These are phyloP conservation scores for Onychorhynchus coronatus DNA, from an alignment of 2,113 vertebrate species.

Conservation along the genomic window DNA sequence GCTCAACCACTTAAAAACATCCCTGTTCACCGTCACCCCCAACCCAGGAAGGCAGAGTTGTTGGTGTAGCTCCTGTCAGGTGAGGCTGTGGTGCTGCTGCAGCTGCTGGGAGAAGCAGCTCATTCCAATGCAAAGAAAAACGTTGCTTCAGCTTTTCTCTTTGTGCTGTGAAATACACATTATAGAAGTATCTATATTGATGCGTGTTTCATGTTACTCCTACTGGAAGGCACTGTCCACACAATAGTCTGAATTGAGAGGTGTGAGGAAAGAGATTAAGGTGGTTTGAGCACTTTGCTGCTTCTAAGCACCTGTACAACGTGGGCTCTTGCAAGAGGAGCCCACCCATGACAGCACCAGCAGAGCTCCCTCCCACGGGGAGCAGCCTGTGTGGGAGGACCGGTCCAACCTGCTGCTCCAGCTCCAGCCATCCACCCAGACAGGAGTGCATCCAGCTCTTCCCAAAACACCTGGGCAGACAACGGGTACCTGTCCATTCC, in stretches of 20 bases:
- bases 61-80: neutral
- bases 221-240: neutral
- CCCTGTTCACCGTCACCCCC: neutral
- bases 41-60: neutral
- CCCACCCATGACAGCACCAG: neutral
- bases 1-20: neutral
- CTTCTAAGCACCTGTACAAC: fast-evolving
- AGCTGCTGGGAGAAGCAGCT: neutral
- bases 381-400: neutral
- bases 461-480: fast-evolving
- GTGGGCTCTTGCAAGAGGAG: neutral
- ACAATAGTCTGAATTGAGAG: neutral
- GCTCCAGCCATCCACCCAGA: neutral
- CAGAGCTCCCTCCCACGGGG: neutral
- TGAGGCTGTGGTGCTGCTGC: neutral
- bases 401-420: neutral
- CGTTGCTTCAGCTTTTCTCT: neutral
- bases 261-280: neutral
- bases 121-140: neutral
- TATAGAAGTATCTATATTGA: neutral
- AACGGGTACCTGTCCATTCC: fast-evolving
- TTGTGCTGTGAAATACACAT: neutral
- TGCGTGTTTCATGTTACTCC: neutral
- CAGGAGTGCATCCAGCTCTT: neutral
- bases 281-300: neutral